phyloP scores from a whole-genome alignment of 2,797 vertebrate genomes.

The Rhinella marina region DNA sequence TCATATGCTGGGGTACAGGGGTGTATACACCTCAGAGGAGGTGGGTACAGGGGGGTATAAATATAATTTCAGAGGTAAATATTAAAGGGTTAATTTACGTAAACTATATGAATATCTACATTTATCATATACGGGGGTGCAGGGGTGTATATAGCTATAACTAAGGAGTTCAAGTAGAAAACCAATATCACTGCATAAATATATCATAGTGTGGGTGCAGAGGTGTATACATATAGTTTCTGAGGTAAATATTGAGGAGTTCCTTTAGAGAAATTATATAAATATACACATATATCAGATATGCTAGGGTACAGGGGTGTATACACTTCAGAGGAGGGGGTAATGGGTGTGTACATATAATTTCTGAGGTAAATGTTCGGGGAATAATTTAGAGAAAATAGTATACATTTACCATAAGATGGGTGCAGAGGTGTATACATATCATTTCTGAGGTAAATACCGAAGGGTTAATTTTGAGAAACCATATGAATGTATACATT shows the following conservation, averaged over 20 bases:
- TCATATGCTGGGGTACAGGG: too few species aligned
- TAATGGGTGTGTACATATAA: background rate
- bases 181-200: too few species aligned
- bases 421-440: background rate
- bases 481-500: too few species aligned
- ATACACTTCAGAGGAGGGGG: background rate
- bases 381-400: too few species aligned
- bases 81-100: background rate
- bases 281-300: too few species aligned
- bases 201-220: too few species aligned
- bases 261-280: background rate
- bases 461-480: background rate
- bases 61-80: background rate
- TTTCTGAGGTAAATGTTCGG: too few species aligned
- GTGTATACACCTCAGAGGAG: too few species aligned
- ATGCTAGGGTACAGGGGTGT: background rate
- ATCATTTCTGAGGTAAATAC: background rate
- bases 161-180: too few species aligned
- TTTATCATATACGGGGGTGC: background rate
- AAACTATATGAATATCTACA: too few species aligned
- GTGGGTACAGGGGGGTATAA: background rate
- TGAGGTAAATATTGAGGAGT: background rate
- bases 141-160: background rate
- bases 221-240: background rate
- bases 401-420: too few species aligned